Conservation (phyloP, 2,888 invertebrate genomes). For the Lagria hirta region DNA sequence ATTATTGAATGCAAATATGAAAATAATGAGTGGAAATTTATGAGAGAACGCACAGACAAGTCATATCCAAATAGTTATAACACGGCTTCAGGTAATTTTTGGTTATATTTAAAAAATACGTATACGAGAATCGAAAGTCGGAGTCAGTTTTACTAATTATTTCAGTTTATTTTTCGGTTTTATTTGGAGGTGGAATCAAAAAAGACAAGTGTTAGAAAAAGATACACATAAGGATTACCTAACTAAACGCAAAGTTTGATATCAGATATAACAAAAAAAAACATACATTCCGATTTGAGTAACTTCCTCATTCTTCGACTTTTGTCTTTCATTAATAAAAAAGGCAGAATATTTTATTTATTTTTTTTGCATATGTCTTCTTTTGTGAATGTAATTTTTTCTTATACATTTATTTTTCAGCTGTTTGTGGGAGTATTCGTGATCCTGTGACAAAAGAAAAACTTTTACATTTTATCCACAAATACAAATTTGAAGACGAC, state of each 20-base stretch:
- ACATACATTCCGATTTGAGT: too few species aligned
- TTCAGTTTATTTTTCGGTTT: constrained; percentile 4
- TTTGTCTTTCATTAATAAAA: too few species aligned
- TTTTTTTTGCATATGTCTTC: too few species aligned
- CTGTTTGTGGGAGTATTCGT: constrained; percentile 79
- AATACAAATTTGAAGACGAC: constrained; percentile 66
- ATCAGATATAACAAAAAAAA: too few species aligned
- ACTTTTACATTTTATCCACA: constrained; percentile 73
- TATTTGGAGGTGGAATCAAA: too few species aligned
- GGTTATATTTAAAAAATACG: constrained; percentile 8
- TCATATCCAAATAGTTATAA: constrained; percentile 87
- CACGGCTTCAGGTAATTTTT: constrained; percentile 76
- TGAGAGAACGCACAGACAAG: constrained; percentile 96
- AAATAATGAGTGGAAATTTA: constrained; percentile 82
- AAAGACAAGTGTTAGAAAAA: too few species aligned
- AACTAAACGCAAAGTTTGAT: too few species aligned
- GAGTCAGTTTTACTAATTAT: too few species aligned
- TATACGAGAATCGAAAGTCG: too few species aligned
- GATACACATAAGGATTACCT: too few species aligned
- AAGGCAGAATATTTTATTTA: too few species aligned
- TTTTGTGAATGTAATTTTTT: constrained; percentile 1
- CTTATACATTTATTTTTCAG: constrained; percentile 53
- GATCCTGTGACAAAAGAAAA: constrained; percentile 83
- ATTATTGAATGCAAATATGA: constrained; percentile 94
- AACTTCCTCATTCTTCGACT: too few species aligned